phyloP scores from a whole-genome alignment of 2,113 vertebrate species.

The Beaufortia kweichowensis region DNA sequence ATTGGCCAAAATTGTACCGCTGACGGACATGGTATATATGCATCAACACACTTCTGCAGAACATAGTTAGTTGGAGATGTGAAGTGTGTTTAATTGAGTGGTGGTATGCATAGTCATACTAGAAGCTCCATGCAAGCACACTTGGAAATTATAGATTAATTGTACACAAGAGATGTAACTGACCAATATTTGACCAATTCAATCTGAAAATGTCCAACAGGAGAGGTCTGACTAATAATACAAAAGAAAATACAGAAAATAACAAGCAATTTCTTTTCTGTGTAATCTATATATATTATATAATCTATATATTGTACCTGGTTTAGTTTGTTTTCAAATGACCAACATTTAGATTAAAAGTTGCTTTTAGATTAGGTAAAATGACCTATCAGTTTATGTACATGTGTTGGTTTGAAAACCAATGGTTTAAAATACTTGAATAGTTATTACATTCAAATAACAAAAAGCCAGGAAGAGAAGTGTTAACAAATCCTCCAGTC shows the following conservation, averaged over 20 bases:
- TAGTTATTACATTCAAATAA: background rate
- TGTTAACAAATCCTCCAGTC: background rate
- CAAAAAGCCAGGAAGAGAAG: background rate
- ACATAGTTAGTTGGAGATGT: background rate
- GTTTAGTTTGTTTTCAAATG: background rate
- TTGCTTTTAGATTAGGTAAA: background rate
- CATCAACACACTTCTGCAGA: background rate
- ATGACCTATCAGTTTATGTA: background rate
- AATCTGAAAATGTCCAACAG: background rate
- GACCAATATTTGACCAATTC: background rate
- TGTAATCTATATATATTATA: no score
- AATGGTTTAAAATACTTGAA: background rate
- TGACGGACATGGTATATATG: no score
- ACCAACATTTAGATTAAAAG: no score
- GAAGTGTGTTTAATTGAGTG: conserved; percentile 1
- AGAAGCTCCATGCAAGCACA: background rate
- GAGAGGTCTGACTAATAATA: background rate
- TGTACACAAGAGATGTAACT: background rate
- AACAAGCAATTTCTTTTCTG: background rate
- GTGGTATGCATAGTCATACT: conserved; percentile 18
- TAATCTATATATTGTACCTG: conserved; percentile 23
- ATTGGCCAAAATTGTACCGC: no score
- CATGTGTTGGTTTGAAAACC: background rate
- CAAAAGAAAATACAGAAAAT: background rate
- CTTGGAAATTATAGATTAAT: conserved; percentile 12